phyloP scores from a whole-genome alignment of 2,888 invertebrate genomes.

The Oligia latruncula region DNA sequence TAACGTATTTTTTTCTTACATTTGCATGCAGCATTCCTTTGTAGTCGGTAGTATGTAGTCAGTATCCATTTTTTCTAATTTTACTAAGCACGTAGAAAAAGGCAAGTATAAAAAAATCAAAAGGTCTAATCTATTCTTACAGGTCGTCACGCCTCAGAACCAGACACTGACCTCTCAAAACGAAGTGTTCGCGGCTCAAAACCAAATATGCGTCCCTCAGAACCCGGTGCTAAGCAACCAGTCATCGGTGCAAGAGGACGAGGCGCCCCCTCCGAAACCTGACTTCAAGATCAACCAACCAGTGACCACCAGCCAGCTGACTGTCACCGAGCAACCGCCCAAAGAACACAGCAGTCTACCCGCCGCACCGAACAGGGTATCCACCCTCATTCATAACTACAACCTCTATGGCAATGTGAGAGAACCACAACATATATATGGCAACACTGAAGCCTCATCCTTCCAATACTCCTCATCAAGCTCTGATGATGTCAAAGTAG shows the following conservation, averaged over 20 bases:
- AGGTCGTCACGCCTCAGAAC: constrained; percentile 68
- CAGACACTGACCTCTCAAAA: constrained; percentile 75
- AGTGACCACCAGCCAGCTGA: constrained; percentile 81
- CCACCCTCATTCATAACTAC: constrained; percentile 87
- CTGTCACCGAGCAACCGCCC: constrained; percentile 70
- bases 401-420: constrained; percentile 86
- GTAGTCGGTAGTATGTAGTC: constrained; percentile 54
- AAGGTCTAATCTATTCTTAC: constrained; percentile 9
- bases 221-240: constrained; percentile 76
- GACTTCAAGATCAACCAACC: constrained; percentile 88
- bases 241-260: constrained; percentile 79
- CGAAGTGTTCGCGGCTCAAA: constrained; percentile 73
- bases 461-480: constrained; percentile 77
- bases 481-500: constrained; percentile 82
- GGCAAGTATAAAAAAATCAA: constrained; percentile 12
- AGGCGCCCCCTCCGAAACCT: constrained; percentile 77
- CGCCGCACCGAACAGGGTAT: constrained; percentile 82
- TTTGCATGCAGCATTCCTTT: constrained; percentile 51
- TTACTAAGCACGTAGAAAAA: background rate
- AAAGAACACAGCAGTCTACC: constrained; percentile 87
- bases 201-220: constrained; percentile 72
- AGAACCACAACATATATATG: constrained; percentile 86
- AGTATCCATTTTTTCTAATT: constrained; percentile 40
- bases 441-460: constrained; percentile 80
- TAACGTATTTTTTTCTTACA: constrained; percentile 41